Evolutionary conservation across 2,888 invertebrate genomes (phyloP), one percentile per base, ranked within the genome.

Genomic region (Steinernema hermaphroditum): DNA sequence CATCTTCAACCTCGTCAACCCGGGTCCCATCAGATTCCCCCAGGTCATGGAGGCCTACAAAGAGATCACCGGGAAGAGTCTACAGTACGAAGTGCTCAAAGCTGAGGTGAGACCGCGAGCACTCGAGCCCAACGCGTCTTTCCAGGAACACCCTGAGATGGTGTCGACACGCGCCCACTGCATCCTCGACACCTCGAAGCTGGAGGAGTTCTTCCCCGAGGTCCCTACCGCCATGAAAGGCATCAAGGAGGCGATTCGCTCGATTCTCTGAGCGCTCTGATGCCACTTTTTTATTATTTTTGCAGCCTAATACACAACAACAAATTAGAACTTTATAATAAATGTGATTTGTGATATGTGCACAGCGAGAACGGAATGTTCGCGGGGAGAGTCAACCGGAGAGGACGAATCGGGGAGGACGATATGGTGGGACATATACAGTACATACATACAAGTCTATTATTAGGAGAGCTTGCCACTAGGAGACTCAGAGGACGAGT

Each of bases 161-260:
- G 71, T 72, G 6, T 22, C 49, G 14, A 76, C 44, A 27, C 72
- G 78, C 4, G 71, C 78, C n/a, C 71, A 78, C 54, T 78, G 78
- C 68, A 70, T 69, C 24, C 72, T 78, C 6, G 75, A 78, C 69
- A 81, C 80, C 6, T 73, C 71, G 46, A 81, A 81, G 62, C 74
- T 85, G 9, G 70, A 77, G 9, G n/a, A 74, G 46, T 73, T 85
- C 37, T 85, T 82, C 81, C 72, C 68, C 37, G 78, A 77, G 0
- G 43, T 75, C 27, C 76, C 81, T 2, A 16, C 74, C 0, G 85
- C 83, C 77, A 77, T 81, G 37, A 75, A 81, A 19, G 85, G 83
- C 34, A 74, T 85, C 16, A 50, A 71, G 6, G 69, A 72, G 46
- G 84, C 84, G 9, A 78, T 84, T 9, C 29, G 62, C 6, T 29